Conservation (phyloP, 2,797 vertebrate species). For the Coccyzus lansbergi region DNA sequence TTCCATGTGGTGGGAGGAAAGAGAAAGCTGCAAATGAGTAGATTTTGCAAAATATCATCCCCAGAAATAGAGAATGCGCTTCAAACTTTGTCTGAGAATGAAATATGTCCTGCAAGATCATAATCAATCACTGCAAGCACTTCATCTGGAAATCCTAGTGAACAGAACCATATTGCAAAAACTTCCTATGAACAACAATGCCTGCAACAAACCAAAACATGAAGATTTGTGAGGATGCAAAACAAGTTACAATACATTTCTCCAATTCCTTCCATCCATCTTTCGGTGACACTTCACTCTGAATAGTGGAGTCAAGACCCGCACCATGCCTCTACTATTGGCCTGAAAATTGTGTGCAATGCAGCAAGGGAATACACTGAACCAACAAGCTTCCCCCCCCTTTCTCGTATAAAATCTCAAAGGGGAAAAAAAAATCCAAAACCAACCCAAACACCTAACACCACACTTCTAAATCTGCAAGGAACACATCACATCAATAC, state of each 20-base stretch:
- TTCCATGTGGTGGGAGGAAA: not conserved
- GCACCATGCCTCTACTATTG: not conserved
- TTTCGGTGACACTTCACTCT: not conserved
- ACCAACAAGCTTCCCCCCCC: not conserved
- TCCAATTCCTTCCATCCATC: not conserved
- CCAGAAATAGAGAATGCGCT: constrained; percentile 14
- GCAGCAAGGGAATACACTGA: not conserved
- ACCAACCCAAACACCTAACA: not conserved
- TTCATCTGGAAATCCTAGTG: constrained; percentile 33
- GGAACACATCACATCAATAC: not conserved
- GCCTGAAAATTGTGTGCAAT: not conserved
- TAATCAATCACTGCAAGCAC: constrained; percentile 15
- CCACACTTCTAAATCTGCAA: not conserved
- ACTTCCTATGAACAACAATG: not conserved
- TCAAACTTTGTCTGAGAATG: not conserved
- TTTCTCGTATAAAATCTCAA: not conserved
- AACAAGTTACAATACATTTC: not conserved
- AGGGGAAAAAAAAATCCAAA: too few species aligned
- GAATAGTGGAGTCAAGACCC: not conserved
- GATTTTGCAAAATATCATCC: constrained; percentile 37
- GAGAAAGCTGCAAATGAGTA: not conserved
- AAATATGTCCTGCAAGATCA: constrained; percentile 35
- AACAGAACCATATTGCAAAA: not conserved
- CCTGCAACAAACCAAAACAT: not conserved
- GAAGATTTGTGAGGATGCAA: not conserved